Evolutionary conservation across 2,888 invertebrate genomes (phyloP).

Genomic region (Sminthurinus aureus): DNA sequence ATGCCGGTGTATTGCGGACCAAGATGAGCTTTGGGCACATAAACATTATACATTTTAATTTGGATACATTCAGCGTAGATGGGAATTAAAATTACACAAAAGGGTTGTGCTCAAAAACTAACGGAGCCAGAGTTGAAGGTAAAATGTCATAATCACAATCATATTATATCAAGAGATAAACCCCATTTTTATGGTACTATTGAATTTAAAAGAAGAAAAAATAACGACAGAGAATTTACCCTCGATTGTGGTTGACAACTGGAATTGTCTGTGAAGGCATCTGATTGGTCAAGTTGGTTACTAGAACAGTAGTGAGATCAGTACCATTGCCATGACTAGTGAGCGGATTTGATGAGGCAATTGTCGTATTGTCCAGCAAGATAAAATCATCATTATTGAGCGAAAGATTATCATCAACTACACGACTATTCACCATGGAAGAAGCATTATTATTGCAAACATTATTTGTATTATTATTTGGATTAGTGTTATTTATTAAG

Average conservation of each 20-base stretch:
- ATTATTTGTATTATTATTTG: slow-evolving; percentile 14
- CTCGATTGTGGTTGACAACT: slow-evolving; percentile 22
- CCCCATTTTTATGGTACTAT: too few relatives aligned
- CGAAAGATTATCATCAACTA: not conserved
- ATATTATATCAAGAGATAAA: too few relatives aligned
- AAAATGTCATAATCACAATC: too few relatives aligned
- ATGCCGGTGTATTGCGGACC: slow-evolving; percentile 66
- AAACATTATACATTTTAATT: too few relatives aligned
- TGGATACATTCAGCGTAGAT: too few relatives aligned
- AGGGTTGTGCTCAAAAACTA: too few relatives aligned
- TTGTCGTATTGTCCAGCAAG: slow-evolving; percentile 11
- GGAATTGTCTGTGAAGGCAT: slow-evolving; percentile 31
- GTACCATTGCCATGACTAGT: slow-evolving; percentile 25
- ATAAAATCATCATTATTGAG: slow-evolving; percentile 32
- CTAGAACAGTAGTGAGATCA: slow-evolving; percentile 23
- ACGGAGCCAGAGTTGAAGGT: too few relatives aligned
- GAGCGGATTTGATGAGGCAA: slow-evolving; percentile 16
- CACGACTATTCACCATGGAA: slow-evolving; percentile 7
- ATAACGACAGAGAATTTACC: slow-evolving; percentile 26
- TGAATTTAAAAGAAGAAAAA: too few relatives aligned
- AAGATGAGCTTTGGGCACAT: slow-evolving; percentile 48
- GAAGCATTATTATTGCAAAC: slow-evolving; percentile 25
- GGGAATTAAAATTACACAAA: too few relatives aligned
- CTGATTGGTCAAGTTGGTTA: slow-evolving; percentile 8
- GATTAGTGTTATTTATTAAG: too few relatives aligned